Evolutionary conservation across 2,113 vertebrate species (phyloP).

Genomic region (Zeus faber): DNA sequence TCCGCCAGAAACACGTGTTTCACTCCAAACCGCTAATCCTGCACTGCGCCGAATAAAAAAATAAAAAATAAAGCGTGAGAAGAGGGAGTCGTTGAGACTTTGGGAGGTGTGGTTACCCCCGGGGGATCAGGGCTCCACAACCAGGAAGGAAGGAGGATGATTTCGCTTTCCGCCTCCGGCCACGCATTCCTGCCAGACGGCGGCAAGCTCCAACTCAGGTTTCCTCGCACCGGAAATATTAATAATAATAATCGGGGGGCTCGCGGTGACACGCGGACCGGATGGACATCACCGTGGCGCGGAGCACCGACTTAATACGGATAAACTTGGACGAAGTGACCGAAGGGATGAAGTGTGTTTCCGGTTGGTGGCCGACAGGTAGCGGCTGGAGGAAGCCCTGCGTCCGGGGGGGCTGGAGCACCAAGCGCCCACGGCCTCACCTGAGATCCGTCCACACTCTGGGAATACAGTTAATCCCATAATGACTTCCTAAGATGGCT

Average conservation of each 20-base stretch:
- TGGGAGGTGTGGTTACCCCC: slow-evolving; percentile 62
- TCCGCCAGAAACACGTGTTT: slow-evolving; percentile 41
- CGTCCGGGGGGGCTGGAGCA: slow-evolving; percentile 3
- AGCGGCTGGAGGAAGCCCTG: too few relatives aligned
- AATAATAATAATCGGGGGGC: too few relatives aligned
- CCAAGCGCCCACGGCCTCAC: neutral
- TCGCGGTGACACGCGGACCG: too few relatives aligned
- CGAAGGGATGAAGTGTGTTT: too few relatives aligned
- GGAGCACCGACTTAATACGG: too few relatives aligned
- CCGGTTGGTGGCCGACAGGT: too few relatives aligned
- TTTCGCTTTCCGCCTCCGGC: slow-evolving; percentile 39
- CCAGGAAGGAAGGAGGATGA: slow-evolving; percentile 54
- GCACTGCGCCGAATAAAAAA: slow-evolving; percentile 26
- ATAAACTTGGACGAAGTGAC: too few relatives aligned
- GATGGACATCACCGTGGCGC: too few relatives aligned
- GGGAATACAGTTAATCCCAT: slow-evolving; percentile 62
- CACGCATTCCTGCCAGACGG: slow-evolving; percentile 23
- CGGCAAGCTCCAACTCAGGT: too few relatives aligned
- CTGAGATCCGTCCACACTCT: slow-evolving; percentile 41
- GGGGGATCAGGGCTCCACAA: slow-evolving; percentile 32
- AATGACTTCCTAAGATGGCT: slow-evolving; percentile 57
- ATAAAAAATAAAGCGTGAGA: too few relatives aligned
- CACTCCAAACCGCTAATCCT: slow-evolving; percentile 54
- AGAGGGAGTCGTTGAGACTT: slow-evolving; percentile 36
- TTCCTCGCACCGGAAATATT: too few relatives aligned